These are phyloP conservation scores for Urocyon cinereoargenteus DNA, from an alignment of 2,797 vertebrate genomes.

Conservation along the genomic window DNA sequence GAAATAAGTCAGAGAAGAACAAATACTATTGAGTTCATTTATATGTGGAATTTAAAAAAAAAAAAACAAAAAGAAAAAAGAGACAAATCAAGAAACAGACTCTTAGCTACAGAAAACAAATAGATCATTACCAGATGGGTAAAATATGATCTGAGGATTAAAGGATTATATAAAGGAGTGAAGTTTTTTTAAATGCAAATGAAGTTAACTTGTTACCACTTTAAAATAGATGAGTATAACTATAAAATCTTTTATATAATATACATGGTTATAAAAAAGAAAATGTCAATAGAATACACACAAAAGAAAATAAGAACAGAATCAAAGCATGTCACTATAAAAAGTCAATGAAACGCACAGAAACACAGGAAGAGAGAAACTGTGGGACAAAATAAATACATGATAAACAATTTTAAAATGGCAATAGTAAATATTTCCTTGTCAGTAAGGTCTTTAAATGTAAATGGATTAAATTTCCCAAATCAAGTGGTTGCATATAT, in stretches of 20 bases:
- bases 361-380: not conserved
- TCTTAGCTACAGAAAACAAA: not conserved
- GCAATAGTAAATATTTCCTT: not conserved
- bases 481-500: not conserved
- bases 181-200: not conserved
- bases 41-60: not conserved
- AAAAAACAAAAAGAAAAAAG: not conserved
- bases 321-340: not conserved
- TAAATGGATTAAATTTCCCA: not conserved
- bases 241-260: not conserved
- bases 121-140: not conserved
- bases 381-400: not conserved
- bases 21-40: not conserved
- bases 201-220: not conserved
- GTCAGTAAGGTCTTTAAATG: not conserved
- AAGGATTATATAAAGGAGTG: not conserved
- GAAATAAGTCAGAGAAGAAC: not conserved
- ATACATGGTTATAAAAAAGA: not conserved
- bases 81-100: not conserved
- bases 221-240: not conserved
- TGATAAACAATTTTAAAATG: not conserved
- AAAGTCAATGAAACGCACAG: not conserved
- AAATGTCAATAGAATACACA: not conserved
- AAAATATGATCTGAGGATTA: not conserved
- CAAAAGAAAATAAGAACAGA: not conserved